phyloP scores from a whole-genome alignment of 2,888 invertebrate genomes.

The Agapetus fuscipes region DNA sequence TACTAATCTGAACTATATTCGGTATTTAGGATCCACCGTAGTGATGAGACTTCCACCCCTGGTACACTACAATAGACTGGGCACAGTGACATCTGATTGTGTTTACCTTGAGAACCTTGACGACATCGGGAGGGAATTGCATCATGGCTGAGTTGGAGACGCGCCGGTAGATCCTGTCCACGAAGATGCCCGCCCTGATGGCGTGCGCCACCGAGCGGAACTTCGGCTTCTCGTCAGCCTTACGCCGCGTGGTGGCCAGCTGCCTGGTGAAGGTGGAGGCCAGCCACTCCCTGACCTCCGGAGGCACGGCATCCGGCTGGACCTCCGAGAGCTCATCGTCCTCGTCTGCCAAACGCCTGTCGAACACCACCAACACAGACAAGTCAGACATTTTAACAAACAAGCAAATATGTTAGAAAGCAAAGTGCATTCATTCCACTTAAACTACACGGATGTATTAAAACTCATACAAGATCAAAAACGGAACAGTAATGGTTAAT shows the following conservation, averaged over 20 bases:
- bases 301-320: constrained; percentile 92
- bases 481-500: too few species aligned
- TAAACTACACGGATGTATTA: too few species aligned
- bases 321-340: constrained; percentile 95
- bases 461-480: too few species aligned
- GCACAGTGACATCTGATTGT: too few species aligned
- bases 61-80: too few species aligned
- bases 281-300: constrained; percentile 93
- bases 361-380: constrained; percentile 4
- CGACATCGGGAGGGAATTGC: constrained; percentile 82
- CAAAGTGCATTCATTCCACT: too few species aligned
- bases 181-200: constrained; percentile 92
- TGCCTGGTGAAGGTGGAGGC: constrained; percentile 93
- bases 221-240: constrained; percentile 74
- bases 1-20: too few species aligned
- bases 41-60: too few species aligned
- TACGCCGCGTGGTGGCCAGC: constrained; percentile 65
- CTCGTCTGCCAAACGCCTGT: constrained; percentile 75
- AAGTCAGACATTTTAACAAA: too few species aligned
- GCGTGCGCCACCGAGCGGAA: constrained; percentile 94
- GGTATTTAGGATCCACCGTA: too few species aligned
- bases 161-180: constrained; percentile 85
- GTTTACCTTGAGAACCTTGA: constrained; percentile 76
- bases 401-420: too few species aligned
- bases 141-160: constrained; percentile 68